Base-by-base conservation (phyloP, 2,888 invertebrate genomes). In the Tenthredo notha region DNA sequence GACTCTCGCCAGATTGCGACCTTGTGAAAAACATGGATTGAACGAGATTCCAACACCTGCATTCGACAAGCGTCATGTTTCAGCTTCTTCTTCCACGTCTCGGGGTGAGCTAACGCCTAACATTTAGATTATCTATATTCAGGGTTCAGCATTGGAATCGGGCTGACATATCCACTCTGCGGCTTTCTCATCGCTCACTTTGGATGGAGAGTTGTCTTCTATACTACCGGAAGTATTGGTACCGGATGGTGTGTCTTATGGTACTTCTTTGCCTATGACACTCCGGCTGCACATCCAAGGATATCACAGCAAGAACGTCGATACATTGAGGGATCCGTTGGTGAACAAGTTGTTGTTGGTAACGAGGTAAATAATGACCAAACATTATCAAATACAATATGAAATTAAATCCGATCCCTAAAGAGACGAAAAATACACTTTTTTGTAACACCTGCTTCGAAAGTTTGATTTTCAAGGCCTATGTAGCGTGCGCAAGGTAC, bases 141-240 rank as follows among this genome's bases (percentile, higher is more conserved):
- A 95, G 96, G 96, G 90, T 96, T 96, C 94, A 96, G 96, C 91
- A 96, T 96, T 90, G 96, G 96, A 37, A 96, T 96, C 87, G 96
- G 96, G 10, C 92, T 96, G 88, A 96, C 96, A 50, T 96, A 96
- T 92, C 96, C 96, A 18, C 92, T 96, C 65, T 96, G 96, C 90
- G 96, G 96, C 58, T 96, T 96, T 91, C 94, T 96, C 88, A 96
- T 96, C 88, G 95, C 95, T 54, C 94, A 95, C 87, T 95, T 95
- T 85, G 96, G 96, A 83, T 96, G 96, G 96, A 94, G 95, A 15
- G 94, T 95, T 33, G 96, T 96, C 12, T 96, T 96, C 93, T 96
- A 96, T 92, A 96, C 96, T 15, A 96, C 96, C 7, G 96, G 96
- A 5, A 94, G 94, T 40, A 94, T 96, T 85, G 96, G 96, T 4